A percentile compares a stretch with the other conserved stretches of the same genome.
phyloP scores from a whole-genome alignment of 2,797 vertebrate genomes.

The Tiaroga cobitis region DNA sequence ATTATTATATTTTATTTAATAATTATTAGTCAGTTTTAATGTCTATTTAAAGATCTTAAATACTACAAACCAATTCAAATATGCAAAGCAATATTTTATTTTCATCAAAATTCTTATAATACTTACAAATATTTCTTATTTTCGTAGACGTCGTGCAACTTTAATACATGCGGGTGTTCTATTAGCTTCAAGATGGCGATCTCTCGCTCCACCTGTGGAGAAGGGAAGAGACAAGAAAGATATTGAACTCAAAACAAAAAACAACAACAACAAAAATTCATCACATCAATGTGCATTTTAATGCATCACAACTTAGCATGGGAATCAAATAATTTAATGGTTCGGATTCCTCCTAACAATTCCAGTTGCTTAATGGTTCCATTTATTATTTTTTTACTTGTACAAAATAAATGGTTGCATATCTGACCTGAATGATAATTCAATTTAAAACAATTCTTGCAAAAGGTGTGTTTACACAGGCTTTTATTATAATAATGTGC shows the following conservation, averaged over 20 bases:
- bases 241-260: neutral
- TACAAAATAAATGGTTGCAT: neutral
- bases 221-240: conserved; percentile 60
- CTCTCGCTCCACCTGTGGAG: conserved; percentile 92
- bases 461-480: neutral
- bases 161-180: conserved; percentile 97
- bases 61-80: neutral
- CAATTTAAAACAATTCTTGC: neutral
- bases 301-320: neutral
- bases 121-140: conserved; percentile 99
- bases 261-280: neutral
- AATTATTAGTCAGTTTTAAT: neutral
- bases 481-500: neutral
- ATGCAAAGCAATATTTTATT: neutral
- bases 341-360: neutral
- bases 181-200: conserved; percentile 98
- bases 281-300: neutral
- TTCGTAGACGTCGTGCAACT: conserved; percentile 97
- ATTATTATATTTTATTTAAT: neutral
- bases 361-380: neutral
- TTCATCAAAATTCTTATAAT: conserved; percentile 48
- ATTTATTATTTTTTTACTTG: neutral
- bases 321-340: neutral
- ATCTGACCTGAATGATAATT: neutral
- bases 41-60: neutral